Percentiles rank a stretch among this genome's conserved stretches.
phyloP scores from a whole-genome alignment of 2,113 vertebrate genomes.

The Hemiscyllium ocellatum region DNA sequence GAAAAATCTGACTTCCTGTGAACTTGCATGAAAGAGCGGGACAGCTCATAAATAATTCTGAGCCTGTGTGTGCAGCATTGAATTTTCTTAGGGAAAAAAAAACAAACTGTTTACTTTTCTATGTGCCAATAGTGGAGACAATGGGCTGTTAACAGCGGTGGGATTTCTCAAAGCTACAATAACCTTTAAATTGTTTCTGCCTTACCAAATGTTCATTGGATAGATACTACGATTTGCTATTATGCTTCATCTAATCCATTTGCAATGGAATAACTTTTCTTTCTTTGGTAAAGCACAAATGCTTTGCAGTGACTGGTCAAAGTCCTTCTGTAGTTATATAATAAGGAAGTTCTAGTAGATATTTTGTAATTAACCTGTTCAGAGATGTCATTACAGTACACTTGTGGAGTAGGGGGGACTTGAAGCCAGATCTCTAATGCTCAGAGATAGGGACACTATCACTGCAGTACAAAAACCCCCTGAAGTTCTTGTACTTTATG shows the following conservation, averaged over 20 bases:
- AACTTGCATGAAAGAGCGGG: background rate
- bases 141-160: background rate
- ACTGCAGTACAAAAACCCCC: too few species aligned
- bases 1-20: too few species aligned
- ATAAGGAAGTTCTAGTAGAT: background rate
- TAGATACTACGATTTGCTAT: background rate
- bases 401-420: too few species aligned
- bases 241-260: background rate
- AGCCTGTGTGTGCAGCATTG: background rate
- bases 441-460: too few species aligned
- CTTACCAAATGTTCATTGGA: too few species aligned
- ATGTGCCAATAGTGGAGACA: background rate
- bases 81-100: background rate
- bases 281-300: background rate
- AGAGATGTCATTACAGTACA: too few species aligned
- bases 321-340: background rate
- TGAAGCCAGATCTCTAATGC: too few species aligned
- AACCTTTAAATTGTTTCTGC: background rate
- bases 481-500: background rate
- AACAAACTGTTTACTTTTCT: background rate
- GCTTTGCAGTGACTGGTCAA: background rate
- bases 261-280: background rate
- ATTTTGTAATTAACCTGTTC: too few species aligned
- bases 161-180: background rate
- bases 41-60: background rate